A percentile compares a stretch with the other conserved stretches of the same genome.
Conservation (phyloP, 2,888 invertebrate genomes). For the Phania funesta region DNA sequence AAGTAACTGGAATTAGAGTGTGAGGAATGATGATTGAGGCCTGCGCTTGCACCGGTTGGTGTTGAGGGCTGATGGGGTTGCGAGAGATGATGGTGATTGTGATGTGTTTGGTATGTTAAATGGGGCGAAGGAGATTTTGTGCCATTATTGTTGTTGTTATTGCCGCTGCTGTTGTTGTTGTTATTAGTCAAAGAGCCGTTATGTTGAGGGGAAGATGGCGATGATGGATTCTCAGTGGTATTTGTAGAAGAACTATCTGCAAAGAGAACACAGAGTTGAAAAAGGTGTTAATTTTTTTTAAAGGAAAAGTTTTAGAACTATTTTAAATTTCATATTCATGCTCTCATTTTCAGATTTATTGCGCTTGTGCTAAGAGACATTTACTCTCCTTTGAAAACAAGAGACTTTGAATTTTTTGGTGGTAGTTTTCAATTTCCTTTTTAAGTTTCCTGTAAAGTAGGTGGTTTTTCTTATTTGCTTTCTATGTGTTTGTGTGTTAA, state of each 20-base stretch:
- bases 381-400: neutral
- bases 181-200: slow-evolving; percentile 80
- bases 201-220: slow-evolving; percentile 83
- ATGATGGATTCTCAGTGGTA: slow-evolving; percentile 85
- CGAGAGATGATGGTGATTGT: slow-evolving; percentile 73
- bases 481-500: slow-evolving; percentile 1
- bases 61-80: slow-evolving; percentile 76
- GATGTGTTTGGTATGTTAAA: slow-evolving; percentile 70
- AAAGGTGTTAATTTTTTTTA: slow-evolving; percentile 38
- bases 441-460: slow-evolving; percentile 40
- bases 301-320: neutral
- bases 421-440: slow-evolving; percentile 41
- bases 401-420: slow-evolving; percentile 16
- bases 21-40: slow-evolving; percentile 67
- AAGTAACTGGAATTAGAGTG: slow-evolving; percentile 69
- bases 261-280: slow-evolving; percentile 76
- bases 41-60: slow-evolving; percentile 73
- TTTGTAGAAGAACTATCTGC: slow-evolving; percentile 87
- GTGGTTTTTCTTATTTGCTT: slow-evolving; percentile 26
- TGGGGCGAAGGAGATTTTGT: slow-evolving; percentile 75
- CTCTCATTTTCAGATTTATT: neutral
- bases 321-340: neutral
- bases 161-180: slow-evolving; percentile 74
- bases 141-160: slow-evolving; percentile 68
- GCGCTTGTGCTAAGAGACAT: slow-evolving; percentile 36